Evolutionary conservation across 2,797 vertebrate genomes (phyloP).

Genomic region (Sciurus carolinensis): DNA sequence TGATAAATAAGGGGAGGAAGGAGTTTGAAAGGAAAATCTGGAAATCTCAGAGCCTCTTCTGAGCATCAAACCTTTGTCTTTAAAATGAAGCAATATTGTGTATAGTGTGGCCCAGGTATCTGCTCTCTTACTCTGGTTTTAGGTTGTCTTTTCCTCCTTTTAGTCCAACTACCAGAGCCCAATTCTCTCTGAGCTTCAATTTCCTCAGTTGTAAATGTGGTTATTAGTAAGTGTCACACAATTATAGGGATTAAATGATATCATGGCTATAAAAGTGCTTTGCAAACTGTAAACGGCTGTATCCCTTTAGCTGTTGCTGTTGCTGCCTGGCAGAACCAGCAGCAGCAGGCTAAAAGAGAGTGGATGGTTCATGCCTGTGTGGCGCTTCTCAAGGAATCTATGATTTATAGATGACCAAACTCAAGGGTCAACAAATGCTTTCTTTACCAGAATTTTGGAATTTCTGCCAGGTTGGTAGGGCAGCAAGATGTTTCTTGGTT

Average conservation of each 20-base stretch:
- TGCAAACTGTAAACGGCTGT: neutral
- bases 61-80: neutral
- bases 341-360: neutral
- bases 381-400: slow-evolving; percentile 6
- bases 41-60: neutral
- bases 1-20: neutral
- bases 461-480: slow-evolving; percentile 2
- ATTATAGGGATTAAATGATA: neutral
- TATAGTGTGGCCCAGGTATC: neutral
- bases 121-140: slow-evolving; percentile 11
- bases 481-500: slow-evolving; percentile 25
- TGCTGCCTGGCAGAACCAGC: neutral
- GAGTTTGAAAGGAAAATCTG: neutral
- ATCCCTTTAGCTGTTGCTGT: neutral
- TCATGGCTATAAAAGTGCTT: neutral
- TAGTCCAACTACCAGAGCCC: neutral
- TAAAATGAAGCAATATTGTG: slow-evolving; percentile 1
- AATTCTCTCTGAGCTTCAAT: neutral
- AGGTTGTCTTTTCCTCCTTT: neutral
- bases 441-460: neutral
- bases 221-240: neutral
- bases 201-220: neutral
- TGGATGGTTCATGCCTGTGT: neutral
- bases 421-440: neutral
- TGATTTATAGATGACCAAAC: neutral